Evolutionary conservation across 2,113 vertebrate species (phyloP), one percentile per base, ranked within the genome.

Genomic region (Colinus virginianus): DNA sequence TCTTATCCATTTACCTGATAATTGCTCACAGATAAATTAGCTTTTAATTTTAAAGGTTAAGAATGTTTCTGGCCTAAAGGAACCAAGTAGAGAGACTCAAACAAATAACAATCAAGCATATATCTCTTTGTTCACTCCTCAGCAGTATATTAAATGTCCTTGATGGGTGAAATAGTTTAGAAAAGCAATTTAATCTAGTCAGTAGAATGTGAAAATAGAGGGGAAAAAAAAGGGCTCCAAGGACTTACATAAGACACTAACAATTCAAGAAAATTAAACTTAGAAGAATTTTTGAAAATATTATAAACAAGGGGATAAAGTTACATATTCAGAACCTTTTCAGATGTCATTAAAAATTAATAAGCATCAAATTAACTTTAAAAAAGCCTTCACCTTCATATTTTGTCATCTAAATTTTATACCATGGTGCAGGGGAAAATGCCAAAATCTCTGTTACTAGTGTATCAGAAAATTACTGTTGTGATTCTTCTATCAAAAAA

Each of bases 31-130:
- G 49, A 36, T 85, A 89, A 94, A 92, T 84, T 72, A 74, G 34
- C n/a, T 82, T 92, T 93, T 85, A 90, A 59, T 75, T 79, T 68
- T 46, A 78, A 92, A 89, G 49, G 22, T 28, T 49, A 87, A 70
- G 81, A 90, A 94, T 78, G 90, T 28, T 70, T 87, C 64, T 92
- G 22, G 55, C 89, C 87, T 87, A 77, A 82, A 90, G 84, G 59
- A 90, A 92, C 79, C 67, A 58, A 40, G 70, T 77, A 81, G 45
- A 87, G 36, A 82, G 14, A 82, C 32, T 83, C 58, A 76, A 78
- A 76, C 55, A 58, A 58, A 58, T 19, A 58, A 58, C 13, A 58
- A n/a, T 36, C 43, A 89, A 84, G 53, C 26, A 69, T 21, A 76
- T 1, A 1, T 64, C 64, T 69, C 46, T 86, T 79, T 76, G 48